Evolutionary conservation across 1,140 invertebrate genomes (phyloP), one percentile per base, ranked within the genome.

Genomic region (Capitella teleta): DNA sequence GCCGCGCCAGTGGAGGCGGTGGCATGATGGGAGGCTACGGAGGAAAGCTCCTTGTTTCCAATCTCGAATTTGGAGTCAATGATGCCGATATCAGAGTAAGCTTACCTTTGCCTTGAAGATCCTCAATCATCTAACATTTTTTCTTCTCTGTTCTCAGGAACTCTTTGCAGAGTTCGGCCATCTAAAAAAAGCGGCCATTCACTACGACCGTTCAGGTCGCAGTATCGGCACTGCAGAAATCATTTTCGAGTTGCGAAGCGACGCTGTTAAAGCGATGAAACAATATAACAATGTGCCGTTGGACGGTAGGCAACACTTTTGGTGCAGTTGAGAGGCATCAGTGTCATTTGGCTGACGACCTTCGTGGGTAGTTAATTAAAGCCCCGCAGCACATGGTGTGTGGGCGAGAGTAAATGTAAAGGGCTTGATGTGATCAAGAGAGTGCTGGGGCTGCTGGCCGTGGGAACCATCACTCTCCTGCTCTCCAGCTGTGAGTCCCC

Each of bases 231-330:
- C 91, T 56, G 94, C 93, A 49, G 91, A 97, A 79, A 90, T 98
- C 14, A 83, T 94, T 45, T 98, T 92, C 76, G 87, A 93, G 66
- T 79, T 89, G 63, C 78, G 83, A 65, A 77, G 81, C 55, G 92
- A 95, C 78, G 93, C 93, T 1, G 80, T 93, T 24, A 89, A 91
- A 72, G 94, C 94, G 10, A 86, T 96, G 81, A 93, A 94, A 72
- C 90, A 96, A 68, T 98, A 98, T 70, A 94, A 97, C 76, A 89
- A 89, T 54, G 90, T 98, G 32, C 92, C 91, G 18, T 74, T 98
- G 41, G 93, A 98, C 79, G 93, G 85, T 82, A 76, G 71, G 55
- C 52, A 32, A 36, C 24, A 18, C 28, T 21, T 47, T 36, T 19
- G 18, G 32, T 34, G 25, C n/a, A 47, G 45, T 28, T 32, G 41